Evolutionary conservation across 2,888 invertebrate species (phyloP).

Genomic region (Beris chalybata): DNA sequence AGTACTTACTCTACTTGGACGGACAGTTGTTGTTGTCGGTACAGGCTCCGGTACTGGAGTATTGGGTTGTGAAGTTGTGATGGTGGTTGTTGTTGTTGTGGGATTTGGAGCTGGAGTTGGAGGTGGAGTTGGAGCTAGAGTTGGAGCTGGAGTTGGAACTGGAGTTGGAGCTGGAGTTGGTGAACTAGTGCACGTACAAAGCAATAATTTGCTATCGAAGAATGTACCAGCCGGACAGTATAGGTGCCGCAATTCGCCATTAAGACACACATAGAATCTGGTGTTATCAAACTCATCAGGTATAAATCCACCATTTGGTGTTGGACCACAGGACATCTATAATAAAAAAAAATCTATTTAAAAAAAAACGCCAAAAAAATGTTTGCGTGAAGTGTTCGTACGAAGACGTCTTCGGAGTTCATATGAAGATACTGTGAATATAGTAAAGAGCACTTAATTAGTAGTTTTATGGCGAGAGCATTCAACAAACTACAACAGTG

Average conservation of each 20-base stretch:
- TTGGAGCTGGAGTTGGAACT: neutral
- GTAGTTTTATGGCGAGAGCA: no score
- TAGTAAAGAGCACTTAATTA: no score
- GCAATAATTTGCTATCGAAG: conserved; percentile 16
- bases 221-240: conserved; percentile 11
- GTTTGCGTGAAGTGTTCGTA: no score
- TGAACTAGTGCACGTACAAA: neutral
- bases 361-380: no score
- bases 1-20: no score
- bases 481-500: no score
- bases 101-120: neutral
- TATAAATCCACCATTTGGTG: neutral
- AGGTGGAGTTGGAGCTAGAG: no score
- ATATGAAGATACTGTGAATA: no score
- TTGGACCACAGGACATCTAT: neutral
- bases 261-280: conserved; percentile 13
- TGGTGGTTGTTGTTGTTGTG: neutral
- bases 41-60: neutral
- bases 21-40: no score
- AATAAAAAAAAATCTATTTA: no score
- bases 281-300: conserved; percentile 1
- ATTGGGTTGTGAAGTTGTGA: neutral
- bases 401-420: no score
- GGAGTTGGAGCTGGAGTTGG: conserved; percentile 12
- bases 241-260: neutral